These are phyloP conservation scores for Aphelenchoides avenae DNA, from an alignment of 1,140 invertebrate species.

Conservation along the genomic window DNA sequence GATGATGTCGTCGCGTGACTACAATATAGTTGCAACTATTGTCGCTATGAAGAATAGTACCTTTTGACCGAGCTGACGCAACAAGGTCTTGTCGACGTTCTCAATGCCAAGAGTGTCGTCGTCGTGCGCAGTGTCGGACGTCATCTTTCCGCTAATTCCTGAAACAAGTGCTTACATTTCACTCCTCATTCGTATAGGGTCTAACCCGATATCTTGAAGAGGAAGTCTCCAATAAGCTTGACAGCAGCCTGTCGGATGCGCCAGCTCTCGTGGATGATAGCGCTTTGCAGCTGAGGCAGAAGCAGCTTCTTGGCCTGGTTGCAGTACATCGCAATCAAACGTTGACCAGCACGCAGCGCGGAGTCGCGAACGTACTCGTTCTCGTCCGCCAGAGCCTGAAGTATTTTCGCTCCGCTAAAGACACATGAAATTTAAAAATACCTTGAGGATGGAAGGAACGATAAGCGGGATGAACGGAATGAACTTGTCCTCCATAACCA, in stretches of 20 bases:
- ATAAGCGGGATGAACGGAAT: slow-evolving; percentile 93
- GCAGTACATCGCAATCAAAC: slow-evolving; percentile 92
- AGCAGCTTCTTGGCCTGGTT: slow-evolving; percentile 84
- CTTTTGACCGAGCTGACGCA: background rate
- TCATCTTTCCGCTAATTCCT: slow-evolving; percentile 93
- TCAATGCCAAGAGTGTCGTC: slow-evolving; percentile 99
- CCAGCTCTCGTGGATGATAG: slow-evolving; percentile 96
- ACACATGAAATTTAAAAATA: slow-evolving; percentile 49
- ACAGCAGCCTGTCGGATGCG: slow-evolving; percentile 92
- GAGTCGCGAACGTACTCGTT: slow-evolving; percentile 97
- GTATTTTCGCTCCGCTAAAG: slow-evolving; percentile 3
- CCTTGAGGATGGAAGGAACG: slow-evolving; percentile 91
- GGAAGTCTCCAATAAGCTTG: slow-evolving; percentile 86
- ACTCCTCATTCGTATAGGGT: background rate
- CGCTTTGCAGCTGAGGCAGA: slow-evolving; percentile 85
- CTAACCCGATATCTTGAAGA: slow-evolving; percentile 82
- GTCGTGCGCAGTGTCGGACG: slow-evolving; percentile 91
- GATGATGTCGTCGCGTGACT: slow-evolving; percentile 83
- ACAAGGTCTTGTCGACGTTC: slow-evolving; percentile 72
- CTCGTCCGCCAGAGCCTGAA: slow-evolving; percentile 86
- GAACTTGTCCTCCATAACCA: slow-evolving; percentile 89
- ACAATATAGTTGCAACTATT: slow-evolving; percentile 73
- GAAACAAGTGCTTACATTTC: background rate
- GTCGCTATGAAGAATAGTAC: slow-evolving; percentile 52
- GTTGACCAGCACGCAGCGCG: slow-evolving; percentile 87